phyloP scores from a whole-genome alignment of 2,113 vertebrate genomes.

The Catharus minimus region DNA sequence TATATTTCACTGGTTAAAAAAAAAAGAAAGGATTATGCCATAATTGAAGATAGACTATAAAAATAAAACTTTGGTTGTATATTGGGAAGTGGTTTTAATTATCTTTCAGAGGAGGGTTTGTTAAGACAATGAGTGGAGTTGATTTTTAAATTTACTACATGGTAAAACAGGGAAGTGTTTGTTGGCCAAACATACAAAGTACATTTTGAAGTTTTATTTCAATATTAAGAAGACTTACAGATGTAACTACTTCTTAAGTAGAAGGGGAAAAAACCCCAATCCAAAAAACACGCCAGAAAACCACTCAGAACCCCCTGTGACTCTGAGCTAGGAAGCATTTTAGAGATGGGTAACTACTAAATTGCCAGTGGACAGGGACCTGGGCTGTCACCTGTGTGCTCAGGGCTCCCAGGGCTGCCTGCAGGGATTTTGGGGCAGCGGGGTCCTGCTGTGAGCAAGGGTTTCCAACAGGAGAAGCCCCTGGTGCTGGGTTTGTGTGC shows the following conservation, averaged over 20 bases:
- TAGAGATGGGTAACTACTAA: background rate
- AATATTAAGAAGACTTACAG: conserved; percentile 23
- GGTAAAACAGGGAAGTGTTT: conserved; percentile 39
- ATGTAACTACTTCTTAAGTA: conserved; percentile 33
- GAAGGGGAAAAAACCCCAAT: accelerated
- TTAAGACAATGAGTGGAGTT: conserved; percentile 45
- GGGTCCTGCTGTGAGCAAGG: background rate
- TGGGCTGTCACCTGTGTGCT: background rate
- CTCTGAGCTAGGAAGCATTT: background rate
- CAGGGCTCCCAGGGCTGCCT: conserved; percentile 26
- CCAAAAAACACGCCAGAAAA: background rate
- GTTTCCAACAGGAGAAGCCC: background rate
- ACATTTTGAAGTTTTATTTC: conserved; percentile 51
- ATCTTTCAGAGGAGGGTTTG: conserved; percentile 68
- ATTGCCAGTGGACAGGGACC: background rate
- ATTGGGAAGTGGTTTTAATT: conserved; percentile 80
- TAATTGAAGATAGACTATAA: conserved; percentile 84
- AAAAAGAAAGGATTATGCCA: conserved; percentile 76
- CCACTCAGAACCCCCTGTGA: background rate
- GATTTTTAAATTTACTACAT: conserved; percentile 55
- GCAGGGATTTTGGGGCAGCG: background rate
- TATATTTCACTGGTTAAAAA: conserved; percentile 83
- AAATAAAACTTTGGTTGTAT: conserved; percentile 83
- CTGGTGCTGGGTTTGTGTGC: accelerated
- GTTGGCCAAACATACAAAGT: conserved; percentile 39